phyloP scores from a whole-genome alignment of 2,113 vertebrate genomes.

The Cavia porcellus region DNA sequence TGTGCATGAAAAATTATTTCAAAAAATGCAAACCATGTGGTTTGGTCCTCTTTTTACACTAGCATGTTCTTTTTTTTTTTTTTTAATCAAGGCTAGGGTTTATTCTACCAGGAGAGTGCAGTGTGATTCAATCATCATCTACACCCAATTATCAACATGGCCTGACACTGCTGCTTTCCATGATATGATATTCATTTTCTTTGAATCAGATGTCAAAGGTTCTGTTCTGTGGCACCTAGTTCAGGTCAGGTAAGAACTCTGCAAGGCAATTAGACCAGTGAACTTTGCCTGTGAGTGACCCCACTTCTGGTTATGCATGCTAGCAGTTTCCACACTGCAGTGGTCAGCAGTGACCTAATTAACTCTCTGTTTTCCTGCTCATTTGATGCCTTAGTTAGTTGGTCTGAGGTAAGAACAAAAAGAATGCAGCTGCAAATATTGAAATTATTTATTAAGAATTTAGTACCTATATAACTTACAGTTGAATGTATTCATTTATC shows the following conservation, averaged over 20 bases:
- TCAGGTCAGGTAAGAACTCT: neutral
- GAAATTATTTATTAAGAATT: neutral
- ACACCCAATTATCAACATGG: neutral
- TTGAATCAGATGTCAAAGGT: neutral
- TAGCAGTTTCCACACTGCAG: neutral
- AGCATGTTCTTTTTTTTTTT: too few relatives aligned
- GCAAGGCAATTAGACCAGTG: neutral
- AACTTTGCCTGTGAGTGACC: neutral
- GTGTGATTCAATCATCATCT: neutral
- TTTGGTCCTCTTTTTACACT: neutral
- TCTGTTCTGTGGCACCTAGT: neutral
- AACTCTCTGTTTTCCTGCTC: neutral
- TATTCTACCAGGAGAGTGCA: neutral
- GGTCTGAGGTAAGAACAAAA: neutral
- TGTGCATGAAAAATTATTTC: neutral
- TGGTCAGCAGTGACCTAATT: neutral
- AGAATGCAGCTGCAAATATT: neutral
- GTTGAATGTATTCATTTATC: neutral
- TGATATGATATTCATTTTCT: neutral
- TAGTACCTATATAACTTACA: neutral
- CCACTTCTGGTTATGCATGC: neutral
- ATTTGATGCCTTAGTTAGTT: neutral
- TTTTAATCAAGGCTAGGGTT: neutral
- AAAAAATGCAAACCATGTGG: neutral
- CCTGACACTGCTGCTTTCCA: neutral